Evolutionary conservation across 2,888 invertebrate species (phyloP).

Genomic region (Scelioninae gen. 1): DNA sequence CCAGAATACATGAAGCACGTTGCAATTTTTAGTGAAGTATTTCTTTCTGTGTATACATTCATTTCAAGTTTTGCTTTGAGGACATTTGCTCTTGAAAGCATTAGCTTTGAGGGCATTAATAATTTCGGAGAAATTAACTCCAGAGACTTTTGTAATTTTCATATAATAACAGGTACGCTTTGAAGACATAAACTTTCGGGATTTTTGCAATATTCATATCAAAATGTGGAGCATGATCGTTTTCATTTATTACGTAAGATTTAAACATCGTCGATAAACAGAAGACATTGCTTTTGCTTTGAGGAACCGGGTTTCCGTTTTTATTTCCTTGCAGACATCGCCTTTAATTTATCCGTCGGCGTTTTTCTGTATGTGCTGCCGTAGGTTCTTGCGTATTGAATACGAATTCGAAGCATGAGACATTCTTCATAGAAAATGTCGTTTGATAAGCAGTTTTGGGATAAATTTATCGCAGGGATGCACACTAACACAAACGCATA

Average conservation of each 20-base stretch:
- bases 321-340: not conserved
- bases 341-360: not conserved
- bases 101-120: too few relatives aligned
- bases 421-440: not conserved
- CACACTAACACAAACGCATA: not conserved
- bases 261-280: conserved; percentile 18
- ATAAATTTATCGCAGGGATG: not conserved
- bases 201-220: conserved; percentile 27
- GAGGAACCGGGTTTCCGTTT: not conserved
- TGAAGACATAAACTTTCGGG: not conserved
- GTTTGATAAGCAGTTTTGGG: conserved; percentile 7
- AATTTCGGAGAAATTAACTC: too few relatives aligned
- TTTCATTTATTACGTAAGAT: conserved; percentile 28
- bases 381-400: not conserved
- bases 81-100: too few relatives aligned
- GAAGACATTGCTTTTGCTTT: not conserved
- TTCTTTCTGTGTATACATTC: too few relatives aligned
- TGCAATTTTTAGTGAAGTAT: too few relatives aligned
- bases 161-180: too few relatives aligned
- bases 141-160: too few relatives aligned
- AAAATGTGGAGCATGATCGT: conserved; percentile 19
- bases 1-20: too few relatives aligned
- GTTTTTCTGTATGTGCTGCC: not conserved
- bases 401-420: not conserved
- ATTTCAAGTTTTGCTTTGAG: too few relatives aligned